These are phyloP conservation scores for Hoplodrina blanda DNA, from an alignment of 2,888 invertebrate genomes.

Conservation along the genomic window DNA sequence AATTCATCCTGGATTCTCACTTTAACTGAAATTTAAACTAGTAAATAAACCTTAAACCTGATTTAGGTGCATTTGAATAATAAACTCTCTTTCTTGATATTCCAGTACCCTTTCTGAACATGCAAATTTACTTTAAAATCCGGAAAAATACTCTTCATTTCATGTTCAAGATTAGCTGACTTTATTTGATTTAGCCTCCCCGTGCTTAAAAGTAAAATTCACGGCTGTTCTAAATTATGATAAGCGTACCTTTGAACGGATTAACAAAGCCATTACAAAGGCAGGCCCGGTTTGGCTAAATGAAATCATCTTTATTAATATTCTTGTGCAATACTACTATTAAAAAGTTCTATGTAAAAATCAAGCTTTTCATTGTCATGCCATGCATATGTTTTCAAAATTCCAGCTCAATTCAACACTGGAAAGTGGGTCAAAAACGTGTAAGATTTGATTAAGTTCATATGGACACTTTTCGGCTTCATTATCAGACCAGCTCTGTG, in stretches of 20 bases:
- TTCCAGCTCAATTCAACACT: too few relatives aligned
- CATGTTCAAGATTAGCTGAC: slow-evolving; percentile 19
- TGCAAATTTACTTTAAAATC: slow-evolving; percentile 17
- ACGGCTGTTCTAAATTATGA: slow-evolving; percentile 67
- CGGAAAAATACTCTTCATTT: slow-evolving; percentile 7
- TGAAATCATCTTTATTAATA: not conserved
- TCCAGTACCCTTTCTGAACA: not conserved
- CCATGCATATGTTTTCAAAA: too few relatives aligned
- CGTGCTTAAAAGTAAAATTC: slow-evolving; percentile 53
- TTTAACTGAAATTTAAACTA: not conserved
- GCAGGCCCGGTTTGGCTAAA: not conserved
- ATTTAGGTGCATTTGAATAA: not conserved
- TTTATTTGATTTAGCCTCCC: slow-evolving; percentile 42
- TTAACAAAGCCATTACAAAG: slow-evolving; percentile 25
- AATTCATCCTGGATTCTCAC: too few relatives aligned
- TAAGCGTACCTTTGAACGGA: slow-evolving; percentile 49
- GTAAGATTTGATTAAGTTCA: too few relatives aligned
- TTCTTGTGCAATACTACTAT: not conserved
- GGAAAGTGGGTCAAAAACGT: too few relatives aligned
- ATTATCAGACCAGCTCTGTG: too few relatives aligned
- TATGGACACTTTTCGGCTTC: too few relatives aligned
- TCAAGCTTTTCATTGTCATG: too few relatives aligned
- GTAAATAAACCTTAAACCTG: not conserved
- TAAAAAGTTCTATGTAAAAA: not conserved
- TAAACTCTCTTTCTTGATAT: slow-evolving; percentile 5